Evolutionary conservation across 2,113 vertebrate genomes (phyloP).

Genomic region (Megaptera novaeangliae): DNA sequence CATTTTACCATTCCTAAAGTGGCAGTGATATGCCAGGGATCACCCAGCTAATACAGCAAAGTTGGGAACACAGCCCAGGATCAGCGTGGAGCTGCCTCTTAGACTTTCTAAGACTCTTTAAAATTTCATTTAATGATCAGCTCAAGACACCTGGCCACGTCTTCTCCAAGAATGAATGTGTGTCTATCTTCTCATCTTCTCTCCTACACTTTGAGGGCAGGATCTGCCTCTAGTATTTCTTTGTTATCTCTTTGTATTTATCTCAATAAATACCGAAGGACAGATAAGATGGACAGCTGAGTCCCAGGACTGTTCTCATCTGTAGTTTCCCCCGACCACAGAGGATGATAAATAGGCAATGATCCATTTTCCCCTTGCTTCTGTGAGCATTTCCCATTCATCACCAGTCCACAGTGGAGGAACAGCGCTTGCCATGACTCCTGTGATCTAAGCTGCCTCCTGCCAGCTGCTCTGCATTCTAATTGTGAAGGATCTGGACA

Average conservation of each 20-base stretch:
- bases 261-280: background rate
- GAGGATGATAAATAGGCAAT: background rate
- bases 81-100: background rate
- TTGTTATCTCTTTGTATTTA: background rate
- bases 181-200: background rate
- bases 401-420: background rate
- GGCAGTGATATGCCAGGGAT: background rate
- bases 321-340: background rate
- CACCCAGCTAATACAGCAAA: background rate
- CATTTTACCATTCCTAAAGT: background rate
- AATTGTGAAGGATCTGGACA: constrained; percentile 52
- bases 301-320: background rate
- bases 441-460: background rate
- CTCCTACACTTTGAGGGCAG: background rate
- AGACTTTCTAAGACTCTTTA: background rate
- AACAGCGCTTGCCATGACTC: background rate
- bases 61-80: background rate
- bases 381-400: background rate
- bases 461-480: constrained; percentile 44
- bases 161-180: background rate
- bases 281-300: background rate
- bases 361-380: background rate
- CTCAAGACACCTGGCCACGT: background rate
- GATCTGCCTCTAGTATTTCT: background rate
- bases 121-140: background rate